A percentile compares a stretch with the other conserved stretches of the same genome.
phyloP scores from a whole-genome alignment of 2,113 vertebrate genomes.

The Pelvicachromis taeniatus region DNA sequence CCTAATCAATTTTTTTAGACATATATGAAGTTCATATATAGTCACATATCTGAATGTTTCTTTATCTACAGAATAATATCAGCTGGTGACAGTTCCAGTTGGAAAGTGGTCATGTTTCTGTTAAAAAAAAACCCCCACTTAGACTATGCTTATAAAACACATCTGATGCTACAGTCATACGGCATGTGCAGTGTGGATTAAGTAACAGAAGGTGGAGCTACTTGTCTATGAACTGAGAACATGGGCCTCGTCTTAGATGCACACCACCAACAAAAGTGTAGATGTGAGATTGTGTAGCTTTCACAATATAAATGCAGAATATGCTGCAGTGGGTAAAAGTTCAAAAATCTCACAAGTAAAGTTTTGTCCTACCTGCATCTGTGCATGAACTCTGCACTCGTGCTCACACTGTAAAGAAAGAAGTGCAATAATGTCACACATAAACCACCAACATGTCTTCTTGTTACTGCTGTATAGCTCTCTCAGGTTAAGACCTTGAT shows the following conservation, averaged over 20 bases:
- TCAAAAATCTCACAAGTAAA: neutral
- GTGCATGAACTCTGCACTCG: neutral
- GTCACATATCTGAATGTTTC: too few species aligned
- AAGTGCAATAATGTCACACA: neutral
- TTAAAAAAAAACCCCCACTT: too few species aligned
- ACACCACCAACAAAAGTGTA: neutral
- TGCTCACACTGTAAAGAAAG: neutral
- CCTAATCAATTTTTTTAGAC: too few species aligned
- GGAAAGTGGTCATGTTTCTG: too few species aligned
- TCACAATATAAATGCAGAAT: neutral
- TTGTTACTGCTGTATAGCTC: neutral
- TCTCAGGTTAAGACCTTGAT: neutral
- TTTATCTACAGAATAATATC: too few species aligned
- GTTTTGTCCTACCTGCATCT: constrained; percentile 16
- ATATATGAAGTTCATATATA: too few species aligned
- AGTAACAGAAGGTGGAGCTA: neutral
- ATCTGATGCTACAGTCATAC: neutral
- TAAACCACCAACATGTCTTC: neutral
- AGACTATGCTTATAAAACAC: neutral
- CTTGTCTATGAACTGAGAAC: neutral
- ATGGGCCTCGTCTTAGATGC: neutral
- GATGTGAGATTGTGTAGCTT: neutral
- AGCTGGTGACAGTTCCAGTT: too few species aligned
- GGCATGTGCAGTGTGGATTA: neutral
- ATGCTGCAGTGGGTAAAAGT: neutral